These are phyloP conservation scores for Lanistes nyassanus DNA, from an alignment of 1,140 invertebrate species.

Conservation along the genomic window DNA sequence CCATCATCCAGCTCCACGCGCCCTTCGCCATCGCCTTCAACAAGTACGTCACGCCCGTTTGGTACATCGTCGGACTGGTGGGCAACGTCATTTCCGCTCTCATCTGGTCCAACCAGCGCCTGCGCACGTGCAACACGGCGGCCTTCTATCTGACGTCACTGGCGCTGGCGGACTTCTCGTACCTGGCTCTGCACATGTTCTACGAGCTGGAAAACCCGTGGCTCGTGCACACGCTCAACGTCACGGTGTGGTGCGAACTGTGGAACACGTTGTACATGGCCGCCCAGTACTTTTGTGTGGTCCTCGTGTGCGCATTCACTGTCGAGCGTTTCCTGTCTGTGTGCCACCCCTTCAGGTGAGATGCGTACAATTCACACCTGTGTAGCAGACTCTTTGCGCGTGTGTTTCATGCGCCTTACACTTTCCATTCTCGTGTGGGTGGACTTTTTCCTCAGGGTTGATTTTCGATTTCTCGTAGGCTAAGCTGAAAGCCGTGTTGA, in stretches of 20 bases:
- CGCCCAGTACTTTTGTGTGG: conserved; percentile 50
- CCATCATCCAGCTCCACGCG: conserved; percentile 26
- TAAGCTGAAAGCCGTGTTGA: background rate
- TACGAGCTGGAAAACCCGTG: conserved; percentile 60
- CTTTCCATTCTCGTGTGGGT: too few relatives aligned
- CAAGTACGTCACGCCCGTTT: conserved; percentile 50
- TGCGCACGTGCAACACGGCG: conserved; percentile 56
- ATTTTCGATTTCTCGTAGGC: too few relatives aligned
- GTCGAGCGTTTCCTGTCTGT: conserved; percentile 86
- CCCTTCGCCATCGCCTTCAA: conserved; percentile 36
- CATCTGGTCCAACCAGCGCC: conserved; percentile 54
- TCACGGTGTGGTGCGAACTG: conserved; percentile 43
- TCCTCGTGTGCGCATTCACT: conserved; percentile 78
- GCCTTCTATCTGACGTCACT: conserved; percentile 59
- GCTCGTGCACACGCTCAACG: conserved; percentile 45
- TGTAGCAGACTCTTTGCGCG: too few relatives aligned
- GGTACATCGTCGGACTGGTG: conserved; percentile 56
- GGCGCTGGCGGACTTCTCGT: conserved; percentile 55
- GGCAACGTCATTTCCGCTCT: conserved; percentile 55
- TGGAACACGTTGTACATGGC: conserved; percentile 51
- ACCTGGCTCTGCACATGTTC: conserved; percentile 54
- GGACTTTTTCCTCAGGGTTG: too few relatives aligned
- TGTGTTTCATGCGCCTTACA: too few relatives aligned
- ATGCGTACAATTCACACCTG: too few relatives aligned
- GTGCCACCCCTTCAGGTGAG: conserved; percentile 75